Percentiles rank a stretch among this genome's conserved stretches.
These are phyloP conservation scores for Chloroceryle inda DNA, from an alignment of 2,797 vertebrate species.

Conservation along the genomic window DNA sequence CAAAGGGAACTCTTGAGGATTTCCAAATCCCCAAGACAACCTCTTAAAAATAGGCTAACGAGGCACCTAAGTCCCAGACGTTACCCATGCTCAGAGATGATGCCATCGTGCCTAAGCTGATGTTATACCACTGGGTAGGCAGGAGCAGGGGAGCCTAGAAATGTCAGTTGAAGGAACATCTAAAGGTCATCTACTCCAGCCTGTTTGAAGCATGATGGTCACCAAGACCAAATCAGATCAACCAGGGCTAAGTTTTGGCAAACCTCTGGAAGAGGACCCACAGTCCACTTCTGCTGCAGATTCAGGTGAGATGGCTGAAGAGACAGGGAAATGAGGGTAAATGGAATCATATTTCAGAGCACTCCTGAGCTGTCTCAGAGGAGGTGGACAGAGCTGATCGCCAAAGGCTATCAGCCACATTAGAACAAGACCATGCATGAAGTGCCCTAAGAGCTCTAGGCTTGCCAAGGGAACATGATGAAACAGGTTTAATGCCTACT, in stretches of 20 bases:
- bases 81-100: neutral
- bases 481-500: neutral
- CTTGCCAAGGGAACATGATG: neutral
- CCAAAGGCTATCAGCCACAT: neutral
- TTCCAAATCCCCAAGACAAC: fast-evolving
- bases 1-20: neutral
- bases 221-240: neutral
- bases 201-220: neutral
- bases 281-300: neutral
- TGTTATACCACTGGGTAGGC: neutral
- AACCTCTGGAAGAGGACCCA: neutral
- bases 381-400: neutral
- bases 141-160: neutral
- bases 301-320: neutral
- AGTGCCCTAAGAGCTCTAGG: neutral
- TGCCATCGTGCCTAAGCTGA: neutral
- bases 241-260: neutral
- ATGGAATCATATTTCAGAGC: neutral
- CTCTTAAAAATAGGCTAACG: neutral
- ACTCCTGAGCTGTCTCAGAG: neutral
- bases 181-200: neutral
- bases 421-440: neutral
- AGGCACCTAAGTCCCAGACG: neutral
- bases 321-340: neutral
- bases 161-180: neutral